A percentile compares a stretch with the other conserved stretches of the same genome.
phyloP scores from a whole-genome alignment of 2,797 vertebrate genomes.

The Gadopsis bispinosus region DNA sequence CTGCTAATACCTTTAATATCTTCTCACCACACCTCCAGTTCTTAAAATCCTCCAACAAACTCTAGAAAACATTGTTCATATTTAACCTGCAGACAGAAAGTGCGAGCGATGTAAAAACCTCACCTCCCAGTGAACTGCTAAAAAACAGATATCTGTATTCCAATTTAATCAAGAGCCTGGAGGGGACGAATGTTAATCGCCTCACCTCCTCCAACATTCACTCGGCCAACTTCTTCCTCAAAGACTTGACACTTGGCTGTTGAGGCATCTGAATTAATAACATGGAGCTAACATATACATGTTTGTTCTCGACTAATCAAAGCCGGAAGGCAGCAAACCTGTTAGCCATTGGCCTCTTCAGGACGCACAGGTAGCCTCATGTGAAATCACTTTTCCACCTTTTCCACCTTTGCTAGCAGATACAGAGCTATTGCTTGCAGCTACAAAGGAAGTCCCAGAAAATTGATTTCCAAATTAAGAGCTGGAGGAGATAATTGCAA shows the following conservation, averaged over 20 bases:
- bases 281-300: background rate
- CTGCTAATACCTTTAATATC: no score
- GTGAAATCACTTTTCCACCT: background rate
- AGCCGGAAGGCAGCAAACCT: slow-evolving; percentile 14
- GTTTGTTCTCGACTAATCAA: slow-evolving; percentile 1
- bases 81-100: background rate
- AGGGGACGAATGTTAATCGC: slow-evolving; percentile 24
- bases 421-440: background rate
- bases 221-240: background rate
- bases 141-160: slow-evolving; percentile 19
- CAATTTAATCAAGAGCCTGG: slow-evolving; percentile 31
- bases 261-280: background rate
- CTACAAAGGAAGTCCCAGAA: background rate
- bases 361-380: background rate
- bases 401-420: background rate
- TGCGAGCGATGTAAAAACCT: slow-evolving; percentile 3
- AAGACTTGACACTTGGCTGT: background rate
- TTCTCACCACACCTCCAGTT: background rate
- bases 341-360: background rate
- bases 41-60: background rate
- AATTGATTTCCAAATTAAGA: slow-evolving; percentile 17
- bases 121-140: slow-evolving; percentile 44
- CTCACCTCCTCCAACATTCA: slow-evolving; percentile 16
- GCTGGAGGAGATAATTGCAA: slow-evolving; percentile 13
- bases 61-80: background rate